phyloP scores from a whole-genome alignment of 2,113 vertebrate genomes.

The Stercorarius parasiticus region DNA sequence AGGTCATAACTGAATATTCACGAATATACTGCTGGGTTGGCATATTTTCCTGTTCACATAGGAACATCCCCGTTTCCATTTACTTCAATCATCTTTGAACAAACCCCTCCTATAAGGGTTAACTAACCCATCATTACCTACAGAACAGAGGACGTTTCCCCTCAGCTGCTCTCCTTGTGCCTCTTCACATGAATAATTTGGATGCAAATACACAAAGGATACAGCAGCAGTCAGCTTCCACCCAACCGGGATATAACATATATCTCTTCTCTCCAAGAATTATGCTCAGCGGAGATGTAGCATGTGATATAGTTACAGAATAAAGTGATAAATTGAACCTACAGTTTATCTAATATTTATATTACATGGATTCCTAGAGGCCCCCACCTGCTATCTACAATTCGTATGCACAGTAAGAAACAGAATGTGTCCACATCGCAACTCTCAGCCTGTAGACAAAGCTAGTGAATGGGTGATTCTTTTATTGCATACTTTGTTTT shows the following conservation, averaged over 20 bases:
- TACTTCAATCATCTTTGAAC: background rate
- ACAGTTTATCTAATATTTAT: constrained; percentile 44
- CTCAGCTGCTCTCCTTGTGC: background rate
- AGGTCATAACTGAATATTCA: background rate
- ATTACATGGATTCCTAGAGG: background rate
- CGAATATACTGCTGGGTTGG: background rate
- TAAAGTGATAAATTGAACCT: background rate
- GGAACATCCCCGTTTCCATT: background rate
- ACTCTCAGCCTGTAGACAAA: background rate
- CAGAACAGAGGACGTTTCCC: background rate
- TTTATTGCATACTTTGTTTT: background rate
- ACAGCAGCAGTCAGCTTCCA: background rate
- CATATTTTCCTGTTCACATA: background rate
- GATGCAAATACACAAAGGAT: background rate
- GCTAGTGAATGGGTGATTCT: background rate
- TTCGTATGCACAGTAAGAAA: background rate
- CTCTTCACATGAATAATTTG: background rate
- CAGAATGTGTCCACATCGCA: background rate
- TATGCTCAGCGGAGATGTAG: background rate
- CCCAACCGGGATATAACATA: background rate
- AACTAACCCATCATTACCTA: background rate
- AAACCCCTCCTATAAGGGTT: background rate
- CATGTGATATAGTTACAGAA: background rate
- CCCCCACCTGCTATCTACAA: background rate
- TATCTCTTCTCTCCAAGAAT: background rate